Percentiles rank a stretch among this genome's conserved stretches.
Evolutionary conservation across 2,888 invertebrate genomes (phyloP).

Genomic region (Leptopilina syphax): DNA sequence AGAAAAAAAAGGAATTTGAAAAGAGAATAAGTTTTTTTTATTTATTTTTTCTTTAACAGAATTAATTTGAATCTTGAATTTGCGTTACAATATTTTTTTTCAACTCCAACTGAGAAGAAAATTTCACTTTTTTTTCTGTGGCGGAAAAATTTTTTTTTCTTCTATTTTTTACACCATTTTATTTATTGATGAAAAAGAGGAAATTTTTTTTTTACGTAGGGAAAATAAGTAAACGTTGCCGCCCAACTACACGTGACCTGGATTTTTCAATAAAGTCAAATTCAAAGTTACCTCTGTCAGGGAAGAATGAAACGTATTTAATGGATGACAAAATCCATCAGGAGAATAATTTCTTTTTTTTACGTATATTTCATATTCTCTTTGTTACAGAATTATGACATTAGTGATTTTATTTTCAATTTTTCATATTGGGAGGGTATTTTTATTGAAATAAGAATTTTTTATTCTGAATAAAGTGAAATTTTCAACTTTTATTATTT

Average conservation of each 20-base stretch:
- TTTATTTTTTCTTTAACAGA: not conserved
- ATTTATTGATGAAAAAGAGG: not conserved
- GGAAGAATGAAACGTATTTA: not conserved
- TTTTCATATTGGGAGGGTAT: no score
- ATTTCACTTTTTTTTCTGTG: no score
- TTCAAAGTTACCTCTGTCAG: not conserved
- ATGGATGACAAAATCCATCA: not conserved
- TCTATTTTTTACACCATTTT: not conserved
- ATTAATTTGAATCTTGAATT: not conserved
- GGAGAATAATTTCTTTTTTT: not conserved
- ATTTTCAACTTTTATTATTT: no score
- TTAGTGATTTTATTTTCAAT: no score
- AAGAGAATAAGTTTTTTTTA: not conserved
- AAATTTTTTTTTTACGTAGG: not conserved
- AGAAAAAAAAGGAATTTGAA: not conserved
- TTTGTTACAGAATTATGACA: no score
- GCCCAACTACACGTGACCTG: not conserved
- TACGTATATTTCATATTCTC: not conserved
- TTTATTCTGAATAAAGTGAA: no score
- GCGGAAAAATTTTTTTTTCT: no score
- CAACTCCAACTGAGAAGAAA: not conserved
- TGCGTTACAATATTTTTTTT: not conserved
- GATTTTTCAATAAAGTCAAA: conserved; percentile 1
- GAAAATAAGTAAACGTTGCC: not conserved
- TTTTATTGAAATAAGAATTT: no score